Evolutionary conservation across 2,888 invertebrate genomes (phyloP).

Genomic region (Euclidia mi): DNA sequence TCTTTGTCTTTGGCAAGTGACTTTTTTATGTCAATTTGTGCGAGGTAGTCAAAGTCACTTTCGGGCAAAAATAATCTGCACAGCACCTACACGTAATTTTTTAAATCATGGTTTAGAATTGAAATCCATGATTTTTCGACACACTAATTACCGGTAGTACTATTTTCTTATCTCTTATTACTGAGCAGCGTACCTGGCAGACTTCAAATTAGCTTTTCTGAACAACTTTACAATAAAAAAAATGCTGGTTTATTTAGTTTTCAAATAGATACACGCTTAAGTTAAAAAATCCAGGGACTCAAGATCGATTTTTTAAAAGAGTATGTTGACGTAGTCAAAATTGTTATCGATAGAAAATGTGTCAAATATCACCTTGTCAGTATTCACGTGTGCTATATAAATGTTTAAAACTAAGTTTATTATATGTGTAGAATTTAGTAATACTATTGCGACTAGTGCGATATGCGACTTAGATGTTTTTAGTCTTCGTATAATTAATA

Average conservation of each 20-base stretch:
- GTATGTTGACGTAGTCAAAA: slow-evolving; percentile 36
- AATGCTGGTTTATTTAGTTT: no score
- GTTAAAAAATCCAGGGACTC: slow-evolving; percentile 39
- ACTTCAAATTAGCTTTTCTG: no score
- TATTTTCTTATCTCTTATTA: slow-evolving; percentile 16
- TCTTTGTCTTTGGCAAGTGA: no score
- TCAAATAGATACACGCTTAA: slow-evolving; percentile 8
- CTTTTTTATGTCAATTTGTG: no score
- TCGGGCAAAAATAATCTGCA: no score
- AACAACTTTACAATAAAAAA: no score
- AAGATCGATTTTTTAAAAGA: slow-evolving; percentile 42
- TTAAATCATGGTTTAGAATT: no score
- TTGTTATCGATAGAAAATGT: slow-evolving; percentile 43
- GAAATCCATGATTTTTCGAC: background rate
- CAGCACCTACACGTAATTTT: no score
- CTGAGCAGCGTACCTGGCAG: no score
- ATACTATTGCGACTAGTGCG: slow-evolving; percentile 33
- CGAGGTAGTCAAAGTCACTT: no score
- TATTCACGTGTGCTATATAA: slow-evolving; percentile 61
- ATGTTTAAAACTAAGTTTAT: slow-evolving; percentile 48
- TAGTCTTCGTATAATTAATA: no score
- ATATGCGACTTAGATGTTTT: slow-evolving; percentile 3
- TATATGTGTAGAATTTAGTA: slow-evolving; percentile 48
- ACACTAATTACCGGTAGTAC: background rate
- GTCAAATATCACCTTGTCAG: slow-evolving; percentile 61